Base-by-base conservation (phyloP, 2,797 vertebrate species). In the Clarias fuscus region DNA sequence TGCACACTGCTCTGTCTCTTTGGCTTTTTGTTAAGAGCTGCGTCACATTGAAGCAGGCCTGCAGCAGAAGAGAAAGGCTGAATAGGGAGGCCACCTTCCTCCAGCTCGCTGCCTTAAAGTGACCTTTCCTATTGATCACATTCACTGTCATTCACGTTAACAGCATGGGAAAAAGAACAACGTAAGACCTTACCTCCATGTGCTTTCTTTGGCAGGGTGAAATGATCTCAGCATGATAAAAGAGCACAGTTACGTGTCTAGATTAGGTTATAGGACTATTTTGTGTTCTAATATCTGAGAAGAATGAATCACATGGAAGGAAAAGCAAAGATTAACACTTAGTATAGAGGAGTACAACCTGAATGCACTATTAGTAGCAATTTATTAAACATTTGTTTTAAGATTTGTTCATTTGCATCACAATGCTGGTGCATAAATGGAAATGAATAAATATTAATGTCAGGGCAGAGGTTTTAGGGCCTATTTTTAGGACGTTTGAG, bases 1-100 rank as follows among this genome's bases (percentile, higher is more conserved):
- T 83, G 73, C 81, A 72, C 24, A 33, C 85, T 68, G 81, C 73
- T 83, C 83, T 89, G 70, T 86, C 59, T 86, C 59, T 87, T 40
- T 64, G 18, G 82, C 86, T 84, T 88, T 89, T 82, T 91, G 85
- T 89, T 68, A 72, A 83, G 80, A 78, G 86, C 85, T 89, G 85
- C 84, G 81, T 88, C 85, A 87, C 81, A 88, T 79, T 89, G 61
- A 88, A 88, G 80, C 37, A 79, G 85, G 61, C 61, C 85, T 83
- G 77, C 77, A 85, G 82, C 86, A 87, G 68, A 82, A 85, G 40
- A 86, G 68, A 86, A 72, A 80, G 78, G 43, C 85, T 90, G 86
- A 88, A 88, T 85, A 88, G 78, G 82, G 85, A 88, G 79, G 62
- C 75, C 24, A 72, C 86, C 79, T 85, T 85, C 53, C 78, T 82